phyloP scores from a whole-genome alignment of 2,888 invertebrate genomes.

The Lasioglossum zephyrum region DNA sequence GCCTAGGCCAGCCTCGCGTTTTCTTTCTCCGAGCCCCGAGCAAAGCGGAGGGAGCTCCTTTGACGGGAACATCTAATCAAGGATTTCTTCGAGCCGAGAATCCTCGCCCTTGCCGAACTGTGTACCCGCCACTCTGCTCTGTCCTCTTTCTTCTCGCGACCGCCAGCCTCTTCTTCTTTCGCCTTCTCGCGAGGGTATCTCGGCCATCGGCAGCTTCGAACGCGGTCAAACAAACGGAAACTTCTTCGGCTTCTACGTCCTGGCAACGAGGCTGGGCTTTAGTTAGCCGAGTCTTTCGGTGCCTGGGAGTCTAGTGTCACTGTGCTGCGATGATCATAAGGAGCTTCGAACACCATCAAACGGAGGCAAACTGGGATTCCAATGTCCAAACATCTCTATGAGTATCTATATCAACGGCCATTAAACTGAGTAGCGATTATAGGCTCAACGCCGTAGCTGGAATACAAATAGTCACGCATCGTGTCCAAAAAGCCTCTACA shows the following conservation, averaged over 20 bases:
- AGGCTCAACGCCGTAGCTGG: too few relatives aligned
- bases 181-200: conserved; percentile 50
- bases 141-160: conserved; percentile 2
- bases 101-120: conserved; percentile 46
- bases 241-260: background rate
- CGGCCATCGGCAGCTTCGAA: background rate
- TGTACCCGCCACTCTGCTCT: conserved; percentile 11
- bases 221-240: background rate
- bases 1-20: background rate
- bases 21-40: conserved; percentile 40
- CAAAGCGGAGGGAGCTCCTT: conserved; percentile 63
- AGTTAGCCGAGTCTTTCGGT: background rate
- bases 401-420: too few relatives aligned
- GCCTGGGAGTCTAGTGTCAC: background rate
- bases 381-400: background rate
- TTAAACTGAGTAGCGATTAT: too few relatives aligned
- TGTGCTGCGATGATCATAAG: background rate
- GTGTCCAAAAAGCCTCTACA: too few relatives aligned
- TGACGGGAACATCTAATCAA: conserved; percentile 77
- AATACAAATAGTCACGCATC: too few relatives aligned
- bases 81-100: conserved; percentile 63
- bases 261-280: background rate
- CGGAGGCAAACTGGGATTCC: background rate
- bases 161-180: background rate
- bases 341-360: background rate